These are phyloP conservation scores for Crotalus horridus DNA, from an alignment of 2,113 vertebrate species.

Conservation along the genomic window DNA sequence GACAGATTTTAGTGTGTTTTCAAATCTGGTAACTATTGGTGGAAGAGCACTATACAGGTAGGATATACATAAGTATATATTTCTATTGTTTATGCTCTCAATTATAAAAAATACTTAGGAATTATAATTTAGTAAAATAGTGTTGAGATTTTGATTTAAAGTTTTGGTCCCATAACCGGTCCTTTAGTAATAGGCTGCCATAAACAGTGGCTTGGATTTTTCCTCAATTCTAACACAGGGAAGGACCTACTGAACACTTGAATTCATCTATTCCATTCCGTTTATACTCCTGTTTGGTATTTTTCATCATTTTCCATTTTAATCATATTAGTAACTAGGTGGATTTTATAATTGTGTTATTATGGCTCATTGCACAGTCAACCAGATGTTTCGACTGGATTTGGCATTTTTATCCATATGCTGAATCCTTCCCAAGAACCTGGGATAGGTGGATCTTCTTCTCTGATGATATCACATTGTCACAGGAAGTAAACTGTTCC, in stretches of 20 bases:
- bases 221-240: background rate
- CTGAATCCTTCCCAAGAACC: background rate
- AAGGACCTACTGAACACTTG: background rate
- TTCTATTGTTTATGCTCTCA: background rate
- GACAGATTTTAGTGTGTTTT: constrained; percentile 95
- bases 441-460: background rate
- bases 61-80: background rate
- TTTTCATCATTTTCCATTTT: background rate
- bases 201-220: background rate
- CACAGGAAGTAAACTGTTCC: background rate
- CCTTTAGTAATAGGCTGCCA: background rate
- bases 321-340: background rate
- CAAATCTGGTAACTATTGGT: constrained; percentile 91
- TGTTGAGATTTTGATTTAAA: background rate
- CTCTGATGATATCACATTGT: background rate
- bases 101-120: background rate
- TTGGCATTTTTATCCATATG: background rate
- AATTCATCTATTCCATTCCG: background rate
- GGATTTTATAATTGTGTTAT: background rate
- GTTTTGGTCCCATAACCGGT: too few species aligned
- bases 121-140: background rate
- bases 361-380: background rate
- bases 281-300: background rate
- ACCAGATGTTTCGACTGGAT: background rate
- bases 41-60: constrained; percentile 94